These are phyloP conservation scores for Cinclus mexicanus DNA, from an alignment of 2,113 vertebrate genomes.

Conservation along the genomic window DNA sequence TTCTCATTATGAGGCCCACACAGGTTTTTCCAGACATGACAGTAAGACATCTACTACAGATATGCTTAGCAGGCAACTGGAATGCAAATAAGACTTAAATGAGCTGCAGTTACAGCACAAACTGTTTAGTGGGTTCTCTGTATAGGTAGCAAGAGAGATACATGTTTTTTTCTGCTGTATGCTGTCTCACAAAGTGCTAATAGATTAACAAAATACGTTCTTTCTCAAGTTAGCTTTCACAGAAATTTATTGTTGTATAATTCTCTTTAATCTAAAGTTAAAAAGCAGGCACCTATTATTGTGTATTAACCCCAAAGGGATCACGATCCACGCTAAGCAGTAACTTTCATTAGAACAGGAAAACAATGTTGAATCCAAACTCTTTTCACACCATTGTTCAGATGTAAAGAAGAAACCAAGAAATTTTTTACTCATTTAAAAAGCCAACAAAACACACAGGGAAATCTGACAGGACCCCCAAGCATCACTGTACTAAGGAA, in stretches of 20 bases:
- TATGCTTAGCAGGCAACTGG: background rate
- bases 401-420: background rate
- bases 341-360: background rate
- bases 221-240: background rate
- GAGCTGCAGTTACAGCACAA: background rate
- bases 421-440: background rate
- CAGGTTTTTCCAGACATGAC: background rate
- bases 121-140: background rate
- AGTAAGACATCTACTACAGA: background rate
- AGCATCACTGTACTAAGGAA: background rate
- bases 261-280: background rate
- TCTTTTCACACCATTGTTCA: background rate
- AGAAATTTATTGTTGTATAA: background rate
- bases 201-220: background rate
- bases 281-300: background rate
- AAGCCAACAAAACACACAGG: background rate
- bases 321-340: background rate
- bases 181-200: background rate
- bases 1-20: background rate
- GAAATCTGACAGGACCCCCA: background rate
- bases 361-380: background rate
- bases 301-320: background rate
- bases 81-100: background rate
- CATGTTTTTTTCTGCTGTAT: background rate
- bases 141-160: background rate